These are phyloP conservation scores for Thumatha senex DNA, from an alignment of 2,888 invertebrate genomes.

Conservation along the genomic window DNA sequence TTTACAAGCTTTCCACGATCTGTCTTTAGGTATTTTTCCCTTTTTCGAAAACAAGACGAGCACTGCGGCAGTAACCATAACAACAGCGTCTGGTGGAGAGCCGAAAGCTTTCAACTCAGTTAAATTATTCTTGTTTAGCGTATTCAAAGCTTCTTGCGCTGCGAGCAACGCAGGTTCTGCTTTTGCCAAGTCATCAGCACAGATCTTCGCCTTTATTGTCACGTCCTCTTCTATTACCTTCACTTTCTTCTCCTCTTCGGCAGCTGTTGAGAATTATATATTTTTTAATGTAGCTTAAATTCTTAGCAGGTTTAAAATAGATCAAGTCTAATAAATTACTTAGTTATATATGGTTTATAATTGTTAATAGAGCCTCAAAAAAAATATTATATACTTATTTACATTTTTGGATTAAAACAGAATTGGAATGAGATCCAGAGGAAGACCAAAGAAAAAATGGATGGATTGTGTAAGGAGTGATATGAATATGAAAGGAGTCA, in stretches of 20 bases:
- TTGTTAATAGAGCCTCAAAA: too few relatives aligned
- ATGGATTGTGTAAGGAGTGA: too few relatives aligned
- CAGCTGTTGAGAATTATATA: constrained; percentile 67
- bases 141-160: constrained; percentile 95
- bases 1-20: constrained; percentile 96
- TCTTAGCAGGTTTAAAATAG: neutral
- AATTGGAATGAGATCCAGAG: too few relatives aligned
- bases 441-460: too few relatives aligned
- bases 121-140: constrained; percentile 95
- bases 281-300: neutral
- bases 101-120: constrained; percentile 98
- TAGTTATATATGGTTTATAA: too few relatives aligned
- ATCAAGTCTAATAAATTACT: too few relatives aligned
- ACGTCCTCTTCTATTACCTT: constrained; percentile 95
- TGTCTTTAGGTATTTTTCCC: constrained; percentile 95
- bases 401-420: too few relatives aligned
- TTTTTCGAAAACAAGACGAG: constrained; percentile 92
- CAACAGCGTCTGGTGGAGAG: constrained; percentile 94
- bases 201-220: constrained; percentile 91
- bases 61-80: constrained; percentile 93
- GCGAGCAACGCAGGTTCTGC: constrained; percentile 96
- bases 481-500: too few relatives aligned
- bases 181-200: constrained; percentile 94
- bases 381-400: too few relatives aligned
- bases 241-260: constrained; percentile 95